Evolutionary conservation across 2,888 invertebrate species (phyloP), one percentile per base, ranked within the genome.

Genomic region (Ornithoptera alexandrae): DNA sequence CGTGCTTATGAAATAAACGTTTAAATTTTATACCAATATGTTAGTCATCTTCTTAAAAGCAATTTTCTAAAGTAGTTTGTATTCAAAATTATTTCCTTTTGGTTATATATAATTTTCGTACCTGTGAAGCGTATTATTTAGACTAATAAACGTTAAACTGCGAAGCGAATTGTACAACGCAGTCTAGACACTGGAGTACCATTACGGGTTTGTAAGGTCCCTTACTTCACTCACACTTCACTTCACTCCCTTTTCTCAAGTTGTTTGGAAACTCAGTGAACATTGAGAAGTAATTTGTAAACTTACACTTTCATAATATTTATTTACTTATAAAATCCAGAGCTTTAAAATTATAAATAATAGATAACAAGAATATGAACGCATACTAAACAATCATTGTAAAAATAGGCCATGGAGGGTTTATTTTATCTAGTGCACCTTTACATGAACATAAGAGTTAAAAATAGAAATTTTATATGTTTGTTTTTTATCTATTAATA

Each of bases 131-230:
- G 75, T 80, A 77, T 81, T 83, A 83, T 84, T 83, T 79, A 74
- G 78, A 77, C 79, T 78, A 76, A 75, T 84, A 81, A 83, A 82
- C 74, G 73, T 77, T 80, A 83, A 84, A 81, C 81, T 81, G 80
- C 79, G 78, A 70, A 76, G 76, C 76, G 77, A 82, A 83, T 84
- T 71, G 65, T 65, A 50, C 42, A 56, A 2, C 59, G 56, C 62
- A 12, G 56, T 42, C n/a, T 22, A 46, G 65, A 39, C 46, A 30
- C 68, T 15, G 57, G 22, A 58, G 15, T 61, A 59, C 12, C 7
- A 15, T 36, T 39, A 65, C 22, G 20, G n/a, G 46, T 58, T 62
- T 63, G 57, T 46, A 8, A 57, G 50, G 36, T 53, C 53, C 30
- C 30, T 30, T 30, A 30, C 30, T 30, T 30, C 30, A 30, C 30